Conservation (phyloP, 2,113 vertebrate species). For the Varanus komodoensis region DNA sequence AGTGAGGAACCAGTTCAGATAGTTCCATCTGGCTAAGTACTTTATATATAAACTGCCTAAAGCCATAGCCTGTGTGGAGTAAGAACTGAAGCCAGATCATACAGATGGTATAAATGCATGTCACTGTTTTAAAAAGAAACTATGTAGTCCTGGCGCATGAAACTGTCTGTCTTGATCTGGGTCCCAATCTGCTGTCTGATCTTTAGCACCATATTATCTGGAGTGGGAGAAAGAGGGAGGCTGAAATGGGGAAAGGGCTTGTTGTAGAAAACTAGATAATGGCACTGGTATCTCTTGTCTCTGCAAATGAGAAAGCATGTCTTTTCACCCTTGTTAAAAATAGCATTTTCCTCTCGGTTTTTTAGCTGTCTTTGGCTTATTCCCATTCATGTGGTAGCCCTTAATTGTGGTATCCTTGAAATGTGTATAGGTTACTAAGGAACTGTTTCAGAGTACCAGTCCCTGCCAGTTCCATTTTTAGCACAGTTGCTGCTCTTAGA, state of each 20-base stretch:
- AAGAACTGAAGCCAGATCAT: neutral
- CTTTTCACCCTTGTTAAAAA: neutral
- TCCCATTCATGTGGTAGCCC: neutral
- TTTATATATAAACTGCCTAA: neutral
- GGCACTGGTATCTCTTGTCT: neutral
- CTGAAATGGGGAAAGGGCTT: neutral
- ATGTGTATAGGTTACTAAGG: neutral
- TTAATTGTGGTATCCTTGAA: conserved; percentile 7
- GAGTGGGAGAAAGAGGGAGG: conserved; percentile 2
- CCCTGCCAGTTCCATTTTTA: neutral
- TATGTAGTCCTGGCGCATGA: neutral
- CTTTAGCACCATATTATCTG: neutral
- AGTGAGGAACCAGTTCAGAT: neutral
- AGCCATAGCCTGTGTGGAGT: neutral
- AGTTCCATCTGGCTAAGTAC: neutral
- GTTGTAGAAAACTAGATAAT: rapidly evolving
- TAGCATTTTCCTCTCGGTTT: neutral
- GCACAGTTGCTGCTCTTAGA: neutral
- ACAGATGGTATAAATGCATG: neutral
- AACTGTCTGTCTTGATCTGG: neutral
- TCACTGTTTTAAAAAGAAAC: conserved; percentile 8
- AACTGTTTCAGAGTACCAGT: neutral
- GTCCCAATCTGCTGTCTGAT: neutral
- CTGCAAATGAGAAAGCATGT: neutral
- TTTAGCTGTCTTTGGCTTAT: neutral